Percentiles rank a stretch among this genome's conserved stretches.
These are phyloP conservation scores for Apodemus agrarius DNA, from an alignment of 2,797 vertebrate genomes.

Conservation along the genomic window DNA sequence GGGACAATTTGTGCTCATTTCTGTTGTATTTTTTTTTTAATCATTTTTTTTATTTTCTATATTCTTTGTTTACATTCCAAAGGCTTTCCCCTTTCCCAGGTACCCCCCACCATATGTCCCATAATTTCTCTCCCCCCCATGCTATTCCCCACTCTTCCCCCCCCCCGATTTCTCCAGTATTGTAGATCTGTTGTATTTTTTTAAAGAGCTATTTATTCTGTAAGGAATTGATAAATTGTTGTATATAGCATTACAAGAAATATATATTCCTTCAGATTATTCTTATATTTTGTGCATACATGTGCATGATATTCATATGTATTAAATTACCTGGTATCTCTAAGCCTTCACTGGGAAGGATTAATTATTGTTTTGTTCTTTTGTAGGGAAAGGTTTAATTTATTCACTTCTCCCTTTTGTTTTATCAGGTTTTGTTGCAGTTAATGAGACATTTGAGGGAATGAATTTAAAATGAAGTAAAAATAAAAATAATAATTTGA, in stretches of 20 bases:
- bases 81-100: too few relatives aligned
- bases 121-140: too few relatives aligned
- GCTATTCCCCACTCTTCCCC: too few relatives aligned
- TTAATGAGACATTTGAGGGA: background rate
- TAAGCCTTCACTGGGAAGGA: background rate
- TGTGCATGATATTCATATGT: background rate
- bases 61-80: too few relatives aligned
- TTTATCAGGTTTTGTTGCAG: background rate
- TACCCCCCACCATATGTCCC: too few relatives aligned
- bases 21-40: background rate
- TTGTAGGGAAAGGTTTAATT: fast-evolving
- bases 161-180: too few relatives aligned
- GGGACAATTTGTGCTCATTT: background rate
- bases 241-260: background rate
- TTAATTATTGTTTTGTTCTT: background rate
- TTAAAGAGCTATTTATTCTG: background rate
- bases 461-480: background rate
- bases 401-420: background rate
- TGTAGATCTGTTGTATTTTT: background rate
- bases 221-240: background rate
- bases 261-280: background rate
- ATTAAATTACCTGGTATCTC: background rate
- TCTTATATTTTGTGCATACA: background rate
- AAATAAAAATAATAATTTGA: background rate
- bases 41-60: too few relatives aligned